A percentile compares a stretch with the other conserved stretches of the same genome.
Conservation (phyloP, 2,113 vertebrate species). For the Varanus komodoensis region DNA sequence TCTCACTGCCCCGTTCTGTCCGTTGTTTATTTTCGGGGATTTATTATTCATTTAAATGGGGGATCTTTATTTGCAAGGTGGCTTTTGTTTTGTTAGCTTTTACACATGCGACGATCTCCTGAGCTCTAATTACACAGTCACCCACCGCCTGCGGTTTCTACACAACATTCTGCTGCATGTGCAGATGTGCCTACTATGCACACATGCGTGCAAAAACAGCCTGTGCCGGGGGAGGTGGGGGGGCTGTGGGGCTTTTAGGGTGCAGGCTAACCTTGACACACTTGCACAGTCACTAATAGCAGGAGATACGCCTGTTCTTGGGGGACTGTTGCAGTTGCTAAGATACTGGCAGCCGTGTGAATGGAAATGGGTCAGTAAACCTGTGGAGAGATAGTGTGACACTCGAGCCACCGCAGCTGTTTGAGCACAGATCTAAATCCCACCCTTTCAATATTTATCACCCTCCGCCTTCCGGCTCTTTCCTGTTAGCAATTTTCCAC, state of each 20-base stretch:
- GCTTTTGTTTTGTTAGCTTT: neutral
- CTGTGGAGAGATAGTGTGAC: slow-evolving; percentile 95
- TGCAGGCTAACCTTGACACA: slow-evolving; percentile 85
- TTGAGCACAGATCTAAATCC: slow-evolving; percentile 85
- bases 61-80: neutral
- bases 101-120: neutral
- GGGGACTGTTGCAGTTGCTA: slow-evolving; percentile 99
- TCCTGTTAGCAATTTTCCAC: slow-evolving; percentile 76
- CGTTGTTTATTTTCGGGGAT: neutral
- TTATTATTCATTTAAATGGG: neutral
- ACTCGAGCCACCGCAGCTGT: slow-evolving; percentile 89
- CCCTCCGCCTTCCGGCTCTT: slow-evolving; percentile 78
- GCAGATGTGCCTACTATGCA: neutral
- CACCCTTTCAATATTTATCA: slow-evolving; percentile 89
- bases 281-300: slow-evolving; percentile 87
- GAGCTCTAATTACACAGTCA: neutral
- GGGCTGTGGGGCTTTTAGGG: slow-evolving; percentile 75
- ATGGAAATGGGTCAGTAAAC: slow-evolving; percentile 97
- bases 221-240: neutral
- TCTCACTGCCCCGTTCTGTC: neutral
- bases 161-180: neutral
- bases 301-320: slow-evolving; percentile 96
- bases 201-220: neutral
- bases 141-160: neutral
- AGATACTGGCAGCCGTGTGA: slow-evolving; percentile 97